Percentiles rank a stretch among this genome's conserved stretches.
Evolutionary conservation across 2,797 vertebrate genomes (phyloP).

Genomic region (Steatocranus sp.): DNA sequence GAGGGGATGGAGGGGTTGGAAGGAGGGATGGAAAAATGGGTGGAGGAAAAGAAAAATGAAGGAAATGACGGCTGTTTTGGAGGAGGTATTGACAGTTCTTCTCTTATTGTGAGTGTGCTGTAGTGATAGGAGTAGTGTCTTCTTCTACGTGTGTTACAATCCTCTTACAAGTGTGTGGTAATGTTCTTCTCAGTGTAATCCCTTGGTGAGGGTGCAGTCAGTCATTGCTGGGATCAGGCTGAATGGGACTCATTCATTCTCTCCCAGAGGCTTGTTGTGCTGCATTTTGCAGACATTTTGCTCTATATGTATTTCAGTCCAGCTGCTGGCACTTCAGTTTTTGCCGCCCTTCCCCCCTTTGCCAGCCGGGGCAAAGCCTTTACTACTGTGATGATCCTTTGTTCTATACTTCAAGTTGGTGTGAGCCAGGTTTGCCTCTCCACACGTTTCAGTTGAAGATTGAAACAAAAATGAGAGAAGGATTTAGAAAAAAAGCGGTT

Average conservation of each 20-base stretch:
- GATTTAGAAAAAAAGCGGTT: background rate
- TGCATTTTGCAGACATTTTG: constrained; percentile 9
- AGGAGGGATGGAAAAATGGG: constrained; percentile 49
- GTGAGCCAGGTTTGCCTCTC: constrained; percentile 76
- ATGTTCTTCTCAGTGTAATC: constrained; percentile 61
- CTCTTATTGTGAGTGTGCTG: constrained; percentile 42
- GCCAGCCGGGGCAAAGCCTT: constrained; percentile 18
- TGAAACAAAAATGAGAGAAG: constrained; percentile 51
- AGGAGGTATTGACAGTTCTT: constrained; percentile 33
- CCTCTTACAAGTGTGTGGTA: constrained; percentile 60
- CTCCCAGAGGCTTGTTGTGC: constrained; percentile 13
- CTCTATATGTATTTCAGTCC: constrained; percentile 26
- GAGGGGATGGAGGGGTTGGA: constrained; percentile 59
- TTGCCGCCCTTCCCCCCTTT: background rate
- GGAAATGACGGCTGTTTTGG: constrained; percentile 53
- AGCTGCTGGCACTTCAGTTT: constrained; percentile 29
- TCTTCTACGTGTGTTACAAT: constrained; percentile 55
- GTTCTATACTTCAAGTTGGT: constrained; percentile 57
- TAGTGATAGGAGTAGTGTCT: constrained; percentile 37
- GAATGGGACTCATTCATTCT: constrained; percentile 39
- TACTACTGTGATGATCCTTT: constrained; percentile 20
- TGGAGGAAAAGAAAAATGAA: constrained; percentile 57
- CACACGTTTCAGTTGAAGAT: constrained; percentile 48
- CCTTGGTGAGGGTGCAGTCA: constrained; percentile 45
- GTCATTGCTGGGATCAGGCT: constrained; percentile 70